Conservation (phyloP, 2,113 vertebrate species). For the Gnathonemus echidnorhynchus region DNA sequence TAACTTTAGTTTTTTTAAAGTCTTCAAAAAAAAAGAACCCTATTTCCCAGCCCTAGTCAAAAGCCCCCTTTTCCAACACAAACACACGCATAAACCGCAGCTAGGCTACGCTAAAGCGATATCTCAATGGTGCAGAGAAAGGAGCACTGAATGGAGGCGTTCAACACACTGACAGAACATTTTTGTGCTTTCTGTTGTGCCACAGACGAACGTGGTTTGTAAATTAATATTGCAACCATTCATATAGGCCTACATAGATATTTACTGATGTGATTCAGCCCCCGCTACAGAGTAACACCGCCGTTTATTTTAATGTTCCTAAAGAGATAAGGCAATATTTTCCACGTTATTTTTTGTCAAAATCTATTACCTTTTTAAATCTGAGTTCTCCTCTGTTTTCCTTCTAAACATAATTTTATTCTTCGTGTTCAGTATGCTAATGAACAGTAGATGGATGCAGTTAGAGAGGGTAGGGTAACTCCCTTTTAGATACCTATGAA, state of each 20-base stretch:
- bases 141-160: background rate
- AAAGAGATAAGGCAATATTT: background rate
- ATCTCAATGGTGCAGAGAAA: background rate
- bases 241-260: background rate
- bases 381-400: background rate
- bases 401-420: background rate
- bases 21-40: background rate
- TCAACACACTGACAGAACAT: background rate
- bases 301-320: background rate
- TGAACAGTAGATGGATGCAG: background rate
- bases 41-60: background rate
- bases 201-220: background rate
- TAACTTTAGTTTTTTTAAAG: background rate
- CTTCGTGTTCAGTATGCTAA: background rate
- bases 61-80: background rate
- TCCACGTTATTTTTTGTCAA: background rate
- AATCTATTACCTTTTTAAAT: background rate
- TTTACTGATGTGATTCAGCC: background rate
- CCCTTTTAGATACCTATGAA: background rate
- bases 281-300: background rate
- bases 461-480: background rate
- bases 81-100: background rate
- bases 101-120: background rate
- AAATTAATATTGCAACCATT: background rate
- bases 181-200: background rate